Evolutionary conservation across 2,888 invertebrate genomes (phyloP).

Genomic region (Galeruca laticollis): DNA sequence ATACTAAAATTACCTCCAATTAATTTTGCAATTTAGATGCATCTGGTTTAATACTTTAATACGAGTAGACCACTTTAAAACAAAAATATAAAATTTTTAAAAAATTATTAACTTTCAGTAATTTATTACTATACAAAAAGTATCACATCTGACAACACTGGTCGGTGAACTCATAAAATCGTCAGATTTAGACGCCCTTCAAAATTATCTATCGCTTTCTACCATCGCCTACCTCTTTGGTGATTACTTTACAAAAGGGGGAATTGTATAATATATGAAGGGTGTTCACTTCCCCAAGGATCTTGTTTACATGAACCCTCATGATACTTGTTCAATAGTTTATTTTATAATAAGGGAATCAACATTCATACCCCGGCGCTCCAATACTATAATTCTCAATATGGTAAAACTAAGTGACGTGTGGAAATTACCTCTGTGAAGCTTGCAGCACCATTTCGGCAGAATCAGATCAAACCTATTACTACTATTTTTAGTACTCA

Average conservation of each 20-base stretch:
- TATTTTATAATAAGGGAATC: not conserved
- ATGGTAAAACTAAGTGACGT: not conserved
- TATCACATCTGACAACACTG: conserved; percentile 11
- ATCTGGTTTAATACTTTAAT: no score
- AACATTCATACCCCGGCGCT: not conserved
- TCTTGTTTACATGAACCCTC: conserved; percentile 16
- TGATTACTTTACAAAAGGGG: conserved; percentile 6
- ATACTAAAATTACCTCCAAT: no score
- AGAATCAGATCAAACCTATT: no score
- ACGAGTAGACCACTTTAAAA: no score
- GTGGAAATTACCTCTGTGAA: no score
- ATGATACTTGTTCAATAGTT: conserved; percentile 2
- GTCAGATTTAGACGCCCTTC: conserved; percentile 9
- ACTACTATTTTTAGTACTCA: no score
- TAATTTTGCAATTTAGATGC: no score
- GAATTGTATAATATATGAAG: conserved; percentile 9
- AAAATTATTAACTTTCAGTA: no score
- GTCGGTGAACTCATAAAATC: not conserved
- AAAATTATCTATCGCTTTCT: not conserved
- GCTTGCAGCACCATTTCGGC: no score
- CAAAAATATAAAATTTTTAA: no score
- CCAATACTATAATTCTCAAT: not conserved
- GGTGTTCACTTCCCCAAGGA: conserved; percentile 13
- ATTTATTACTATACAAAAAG: no score
- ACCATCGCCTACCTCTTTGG: not conserved